Evolutionary conservation across 2,113 vertebrate species (phyloP).

Genomic region (Corythoichthys haematopterus): DNA sequence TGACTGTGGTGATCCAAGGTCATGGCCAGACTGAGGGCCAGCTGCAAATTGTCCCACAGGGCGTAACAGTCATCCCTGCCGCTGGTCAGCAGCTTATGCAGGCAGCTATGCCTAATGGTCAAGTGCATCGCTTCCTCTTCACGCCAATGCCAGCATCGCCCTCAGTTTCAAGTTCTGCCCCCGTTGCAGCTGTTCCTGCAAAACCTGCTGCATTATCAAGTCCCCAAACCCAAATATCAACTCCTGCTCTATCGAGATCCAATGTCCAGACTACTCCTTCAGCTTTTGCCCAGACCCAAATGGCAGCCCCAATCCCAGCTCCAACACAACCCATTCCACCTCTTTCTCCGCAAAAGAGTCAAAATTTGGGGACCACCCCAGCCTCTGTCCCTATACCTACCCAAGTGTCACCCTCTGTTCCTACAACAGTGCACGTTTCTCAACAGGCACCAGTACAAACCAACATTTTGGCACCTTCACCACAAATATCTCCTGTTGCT

Average conservation of each 20-base stretch:
- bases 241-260: conserved; percentile 19
- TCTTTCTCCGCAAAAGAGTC: conserved; percentile 7
- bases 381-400: conserved; percentile 18
- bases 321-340: conserved; percentile 3
- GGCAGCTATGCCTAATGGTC: conserved; percentile 96
- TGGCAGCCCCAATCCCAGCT: conserved; percentile 38
- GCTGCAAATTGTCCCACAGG: conserved; percentile 93
- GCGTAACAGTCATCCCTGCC: conserved; percentile 88
- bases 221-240: conserved; percentile 25
- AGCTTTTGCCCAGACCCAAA: conserved; percentile 45
- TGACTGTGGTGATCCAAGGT: conserved; percentile 97
- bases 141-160: conserved; percentile 82
- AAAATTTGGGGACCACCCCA: conserved; percentile 15
- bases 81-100: conserved; percentile 98
- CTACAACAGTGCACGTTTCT: conserved; percentile 4
- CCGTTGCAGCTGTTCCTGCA: conserved; percentile 16
- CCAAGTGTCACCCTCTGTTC: conserved; percentile 1
- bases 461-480: conserved; percentile 14
- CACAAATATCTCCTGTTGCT: conserved; percentile 17
- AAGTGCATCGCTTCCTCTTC: conserved; percentile 96
- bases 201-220: conserved; percentile 17
- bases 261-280: conserved; percentile 57
- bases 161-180: conserved; percentile 21
- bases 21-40: conserved; percentile 98
- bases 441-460: conserved; percentile 15